Evolutionary conservation across 2,888 invertebrate genomes (phyloP).

Genomic region (Caenorhabditis sp.): DNA sequence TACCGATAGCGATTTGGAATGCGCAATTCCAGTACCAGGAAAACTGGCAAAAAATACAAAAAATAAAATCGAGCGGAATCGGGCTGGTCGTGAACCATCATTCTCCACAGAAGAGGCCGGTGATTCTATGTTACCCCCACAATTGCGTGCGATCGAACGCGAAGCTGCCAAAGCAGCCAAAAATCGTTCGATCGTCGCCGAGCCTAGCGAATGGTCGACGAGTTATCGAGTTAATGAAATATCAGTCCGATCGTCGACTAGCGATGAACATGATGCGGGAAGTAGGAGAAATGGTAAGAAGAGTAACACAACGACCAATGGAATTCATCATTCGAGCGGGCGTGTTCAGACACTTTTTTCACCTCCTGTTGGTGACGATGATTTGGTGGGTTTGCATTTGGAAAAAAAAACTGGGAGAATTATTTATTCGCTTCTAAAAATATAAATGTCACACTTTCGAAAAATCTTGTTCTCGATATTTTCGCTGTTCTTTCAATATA

Average conservation of each 20-base stretch:
- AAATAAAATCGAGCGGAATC: constrained; percentile 3
- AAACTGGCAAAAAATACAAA: constrained; percentile 12
- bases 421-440: too few species aligned
- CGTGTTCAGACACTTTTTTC: constrained; percentile 7
- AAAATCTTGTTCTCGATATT: too few species aligned
- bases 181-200: constrained; percentile 10
- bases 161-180: background rate
- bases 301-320: background rate
- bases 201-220: constrained; percentile 48
- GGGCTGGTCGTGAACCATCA: background rate
- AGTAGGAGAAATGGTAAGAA: background rate
- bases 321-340: background rate
- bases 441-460: too few species aligned
- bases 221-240: constrained; percentile 4
- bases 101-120: background rate
- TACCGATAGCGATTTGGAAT: constrained; percentile 7
- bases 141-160: constrained; percentile 30
- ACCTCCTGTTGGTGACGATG: background rate
- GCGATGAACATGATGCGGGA: background rate
- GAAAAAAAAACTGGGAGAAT: background rate
- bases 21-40: constrained; percentile 35
- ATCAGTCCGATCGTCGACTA: background rate
- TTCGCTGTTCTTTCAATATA: too few species aligned
- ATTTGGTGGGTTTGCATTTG: background rate
- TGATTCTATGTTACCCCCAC: constrained; percentile 47